A percentile compares a stretch with the other conserved stretches of the same genome.
phyloP scores from a whole-genome alignment of 64 coral and sea anemone species.

The Stylophora pistillata region DNA sequence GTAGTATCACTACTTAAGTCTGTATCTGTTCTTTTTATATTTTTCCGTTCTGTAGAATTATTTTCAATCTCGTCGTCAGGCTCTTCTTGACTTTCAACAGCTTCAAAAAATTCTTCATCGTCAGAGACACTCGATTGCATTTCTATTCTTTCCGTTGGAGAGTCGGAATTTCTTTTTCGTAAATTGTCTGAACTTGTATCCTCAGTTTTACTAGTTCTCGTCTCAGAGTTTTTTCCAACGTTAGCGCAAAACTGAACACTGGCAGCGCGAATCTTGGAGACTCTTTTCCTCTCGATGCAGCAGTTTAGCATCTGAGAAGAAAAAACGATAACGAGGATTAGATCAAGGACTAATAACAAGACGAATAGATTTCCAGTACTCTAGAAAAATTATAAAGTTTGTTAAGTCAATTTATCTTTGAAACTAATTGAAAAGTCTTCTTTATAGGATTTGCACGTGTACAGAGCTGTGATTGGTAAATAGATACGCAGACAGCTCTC shows the following conservation, averaged over 20 bases:
- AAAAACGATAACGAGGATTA: not conserved
- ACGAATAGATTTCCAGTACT: not conserved
- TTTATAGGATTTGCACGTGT: too few relatives aligned
- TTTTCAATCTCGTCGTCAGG: not conserved
- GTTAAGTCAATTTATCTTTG: too few relatives aligned
- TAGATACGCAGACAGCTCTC: not conserved
- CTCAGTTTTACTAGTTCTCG: not conserved
- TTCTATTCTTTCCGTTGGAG: not conserved
- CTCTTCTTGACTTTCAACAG: constrained; percentile 81
- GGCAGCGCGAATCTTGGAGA: constrained; percentile 68
- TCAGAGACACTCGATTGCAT: constrained; percentile 37
- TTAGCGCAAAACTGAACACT: constrained; percentile 29
- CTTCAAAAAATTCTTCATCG: constrained; percentile 98
- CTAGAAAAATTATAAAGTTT: too few relatives aligned
- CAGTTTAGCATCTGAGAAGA: constrained; percentile 92
- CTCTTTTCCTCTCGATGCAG: constrained; percentile 89
- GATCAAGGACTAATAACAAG: not conserved
- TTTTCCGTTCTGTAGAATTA: not conserved
- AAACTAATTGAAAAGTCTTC: too few relatives aligned
- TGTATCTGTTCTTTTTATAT: constrained; percentile 4
- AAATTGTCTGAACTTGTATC: constrained; percentile 10
- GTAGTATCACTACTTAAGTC: not conserved
- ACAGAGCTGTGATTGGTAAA: too few relatives aligned
- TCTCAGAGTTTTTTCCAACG: constrained; percentile 13
- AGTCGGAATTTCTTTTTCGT: constrained; percentile 1